A percentile compares a stretch with the other conserved stretches of the same genome.
phyloP scores from a whole-genome alignment of 2,797 vertebrate species.

The Pagetopsis macropterus region DNA sequence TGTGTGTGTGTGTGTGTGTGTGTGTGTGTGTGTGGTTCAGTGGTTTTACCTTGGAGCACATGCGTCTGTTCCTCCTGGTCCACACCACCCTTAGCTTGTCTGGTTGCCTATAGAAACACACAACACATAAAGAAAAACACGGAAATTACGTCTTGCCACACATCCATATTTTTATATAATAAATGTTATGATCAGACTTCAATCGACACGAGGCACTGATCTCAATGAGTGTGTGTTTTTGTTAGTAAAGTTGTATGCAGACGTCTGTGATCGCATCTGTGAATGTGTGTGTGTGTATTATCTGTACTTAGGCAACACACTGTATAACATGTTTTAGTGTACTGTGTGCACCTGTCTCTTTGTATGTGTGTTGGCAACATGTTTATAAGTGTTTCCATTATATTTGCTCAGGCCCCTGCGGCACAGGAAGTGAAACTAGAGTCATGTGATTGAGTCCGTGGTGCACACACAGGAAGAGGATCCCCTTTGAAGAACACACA shows the following conservation, averaged over 20 bases:
- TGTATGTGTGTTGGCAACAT: constrained; percentile 20
- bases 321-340: neutral
- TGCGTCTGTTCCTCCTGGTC: constrained; percentile 91
- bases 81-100: constrained; percentile 93
- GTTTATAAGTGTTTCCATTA: constrained; percentile 31
- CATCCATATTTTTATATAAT: neutral
- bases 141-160: neutral
- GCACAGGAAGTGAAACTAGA: constrained; percentile 73
- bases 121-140: constrained; percentile 47
- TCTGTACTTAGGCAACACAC: constrained; percentile 4
- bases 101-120: constrained; percentile 86
- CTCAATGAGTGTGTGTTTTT: constrained; percentile 13
- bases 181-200: neutral
- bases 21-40: neutral
- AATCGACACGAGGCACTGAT: neutral
- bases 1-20: neutral
- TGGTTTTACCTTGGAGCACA: constrained; percentile 90
- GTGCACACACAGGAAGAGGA: constrained; percentile 56
- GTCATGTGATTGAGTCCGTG: constrained; percentile 59
- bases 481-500: constrained; percentile 34
- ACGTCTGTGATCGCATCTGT: constrained; percentile 1
- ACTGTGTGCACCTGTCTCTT: neutral
- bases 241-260: constrained; percentile 18
- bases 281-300: constrained; percentile 12
- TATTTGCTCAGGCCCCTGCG: constrained; percentile 27